Conservation (phyloP, 2,888 invertebrate genomes). For the Plebejus anna region DNA sequence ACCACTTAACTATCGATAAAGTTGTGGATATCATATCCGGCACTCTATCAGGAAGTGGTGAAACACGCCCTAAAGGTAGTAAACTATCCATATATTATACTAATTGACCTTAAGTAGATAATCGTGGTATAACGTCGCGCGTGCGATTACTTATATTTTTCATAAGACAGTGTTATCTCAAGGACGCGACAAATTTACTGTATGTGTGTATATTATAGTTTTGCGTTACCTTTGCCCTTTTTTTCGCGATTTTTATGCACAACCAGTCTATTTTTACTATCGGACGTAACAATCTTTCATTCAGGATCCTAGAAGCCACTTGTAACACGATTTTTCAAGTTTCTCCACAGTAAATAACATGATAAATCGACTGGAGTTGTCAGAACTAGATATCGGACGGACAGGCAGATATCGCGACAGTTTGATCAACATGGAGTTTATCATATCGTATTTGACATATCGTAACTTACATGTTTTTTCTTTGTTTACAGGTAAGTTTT, state of each 20-base stretch:
- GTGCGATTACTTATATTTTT: no score
- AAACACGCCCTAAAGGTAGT: no score
- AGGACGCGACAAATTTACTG: no score
- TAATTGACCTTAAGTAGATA: no score
- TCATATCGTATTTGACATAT: not conserved
- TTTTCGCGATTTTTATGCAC: not conserved
- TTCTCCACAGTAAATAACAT: not conserved
- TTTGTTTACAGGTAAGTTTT: slow-evolving; percentile 12
- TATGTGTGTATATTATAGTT: no score
- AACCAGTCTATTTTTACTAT: not conserved
- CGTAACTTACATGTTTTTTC: slow-evolving; percentile 6
- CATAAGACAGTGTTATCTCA: no score
- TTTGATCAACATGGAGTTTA: not conserved
- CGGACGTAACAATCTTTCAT: not conserved
- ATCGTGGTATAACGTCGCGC: no score
- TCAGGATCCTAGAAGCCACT: not conserved
- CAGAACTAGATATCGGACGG: slow-evolving; percentile 1
- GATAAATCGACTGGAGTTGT: slow-evolving; percentile 5
- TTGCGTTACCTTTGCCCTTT: no score
- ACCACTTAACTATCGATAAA: no score
- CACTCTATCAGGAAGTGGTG: no score
- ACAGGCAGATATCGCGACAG: slow-evolving; percentile 3
- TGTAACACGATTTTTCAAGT: slow-evolving; percentile 4
- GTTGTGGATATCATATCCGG: no score
- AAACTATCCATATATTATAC: no score